Conservation (phyloP, 2,888 invertebrate genomes). For the Xanthia icteritia region DNA sequence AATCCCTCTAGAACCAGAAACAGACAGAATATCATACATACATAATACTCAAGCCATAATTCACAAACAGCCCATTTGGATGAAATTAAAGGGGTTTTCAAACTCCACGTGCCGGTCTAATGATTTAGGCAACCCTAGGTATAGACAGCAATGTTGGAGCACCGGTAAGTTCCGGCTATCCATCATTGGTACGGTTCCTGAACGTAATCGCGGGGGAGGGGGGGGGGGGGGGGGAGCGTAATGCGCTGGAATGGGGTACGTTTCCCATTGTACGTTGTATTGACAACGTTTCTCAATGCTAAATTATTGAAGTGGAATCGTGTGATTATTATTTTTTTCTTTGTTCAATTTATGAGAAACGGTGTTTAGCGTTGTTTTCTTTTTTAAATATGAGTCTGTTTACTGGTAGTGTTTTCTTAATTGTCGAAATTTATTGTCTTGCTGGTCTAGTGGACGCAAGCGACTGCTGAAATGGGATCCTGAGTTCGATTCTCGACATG, state of each 20-base stretch:
- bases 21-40: slow-evolving; percentile 41
- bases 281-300: slow-evolving; percentile 57
- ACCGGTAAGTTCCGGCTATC: slow-evolving; percentile 81
- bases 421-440: background rate
- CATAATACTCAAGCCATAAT: slow-evolving; percentile 37
- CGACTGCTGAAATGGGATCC: background rate
- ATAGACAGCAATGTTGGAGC: slow-evolving; percentile 62
- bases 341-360: slow-evolving; percentile 8
- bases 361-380: slow-evolving; percentile 6
- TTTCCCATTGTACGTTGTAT: slow-evolving; percentile 61
- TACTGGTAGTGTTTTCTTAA: background rate
- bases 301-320: slow-evolving; percentile 61
- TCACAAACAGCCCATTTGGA: slow-evolving; percentile 40
- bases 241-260: slow-evolving; percentile 65
- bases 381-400: background rate
- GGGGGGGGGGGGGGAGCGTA: slow-evolving; percentile 65
- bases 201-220: slow-evolving; percentile 74
- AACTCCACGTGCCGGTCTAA: slow-evolving; percentile 39
- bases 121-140: slow-evolving; percentile 58
- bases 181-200: slow-evolving; percentile 83
- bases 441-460: background rate
- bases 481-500: background rate
- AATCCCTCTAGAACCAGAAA: background rate
- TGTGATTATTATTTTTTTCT: slow-evolving; percentile 31
- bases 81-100: slow-evolving; percentile 51